Percentiles rank a stretch among this genome's conserved stretches.
phyloP scores from a whole-genome alignment of 2,888 invertebrate species.

The Philereme vetulata region DNA sequence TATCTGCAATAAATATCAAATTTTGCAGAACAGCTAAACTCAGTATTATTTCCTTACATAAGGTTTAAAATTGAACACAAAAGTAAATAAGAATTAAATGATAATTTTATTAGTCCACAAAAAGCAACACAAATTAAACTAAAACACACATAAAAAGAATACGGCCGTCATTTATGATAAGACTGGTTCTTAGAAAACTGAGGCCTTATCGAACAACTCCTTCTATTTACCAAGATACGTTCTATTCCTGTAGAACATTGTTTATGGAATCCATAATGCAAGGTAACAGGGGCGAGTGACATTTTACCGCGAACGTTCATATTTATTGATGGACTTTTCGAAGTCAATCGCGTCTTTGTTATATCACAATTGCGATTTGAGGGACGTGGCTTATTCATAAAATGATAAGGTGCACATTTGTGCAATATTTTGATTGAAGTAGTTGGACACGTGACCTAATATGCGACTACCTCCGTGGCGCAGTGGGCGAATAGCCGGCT shows the following conservation, averaged over 20 bases:
- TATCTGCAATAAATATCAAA: too few species aligned
- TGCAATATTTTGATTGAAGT: background rate
- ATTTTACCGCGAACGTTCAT: slow-evolving; percentile 61
- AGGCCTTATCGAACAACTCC: slow-evolving; percentile 46
- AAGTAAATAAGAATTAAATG: too few species aligned
- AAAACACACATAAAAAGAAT: too few species aligned
- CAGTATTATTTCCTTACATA: too few species aligned
- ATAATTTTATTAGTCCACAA: too few species aligned
- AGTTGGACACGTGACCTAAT: background rate
- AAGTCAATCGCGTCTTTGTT: slow-evolving; percentile 17
- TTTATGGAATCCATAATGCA: slow-evolving; percentile 76
- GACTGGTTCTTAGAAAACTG: too few species aligned
- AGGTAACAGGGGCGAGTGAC: slow-evolving; percentile 55
- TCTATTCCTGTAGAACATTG: slow-evolving; percentile 74
- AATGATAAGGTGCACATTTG: background rate
- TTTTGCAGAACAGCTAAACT: too few species aligned
- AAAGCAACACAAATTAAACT: too few species aligned
- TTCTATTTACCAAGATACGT: slow-evolving; percentile 60
- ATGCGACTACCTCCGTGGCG: too few species aligned
- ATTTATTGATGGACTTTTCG: slow-evolving; percentile 30
- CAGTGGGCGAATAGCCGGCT: too few species aligned
- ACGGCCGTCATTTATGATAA: too few species aligned
- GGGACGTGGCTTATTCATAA: slow-evolving; percentile 1
- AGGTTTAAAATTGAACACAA: too few species aligned
- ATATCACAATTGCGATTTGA: slow-evolving; percentile 15